Percentiles rank a stretch among this genome's conserved stretches.
These are phyloP conservation scores for Isoperla grammatica DNA, from an alignment of 2,888 invertebrate species.

Conservation along the genomic window DNA sequence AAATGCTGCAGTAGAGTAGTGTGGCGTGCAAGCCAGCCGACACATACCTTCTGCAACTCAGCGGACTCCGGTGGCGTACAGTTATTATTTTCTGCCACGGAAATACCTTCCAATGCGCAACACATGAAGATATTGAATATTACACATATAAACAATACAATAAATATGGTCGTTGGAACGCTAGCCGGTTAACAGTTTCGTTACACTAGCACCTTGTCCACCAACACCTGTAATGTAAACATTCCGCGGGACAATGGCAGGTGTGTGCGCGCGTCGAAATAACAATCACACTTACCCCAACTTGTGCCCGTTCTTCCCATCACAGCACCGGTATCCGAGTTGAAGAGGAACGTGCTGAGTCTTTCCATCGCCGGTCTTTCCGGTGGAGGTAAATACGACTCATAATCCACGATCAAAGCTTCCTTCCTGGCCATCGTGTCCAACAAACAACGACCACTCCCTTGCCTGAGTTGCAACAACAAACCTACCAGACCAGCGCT, in stretches of 20 bases:
- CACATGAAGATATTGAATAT: not conserved
- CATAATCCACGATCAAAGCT: constrained; percentile 7
- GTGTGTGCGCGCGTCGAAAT: not conserved
- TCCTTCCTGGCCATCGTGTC: constrained; percentile 1
- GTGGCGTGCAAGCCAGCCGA: too few species aligned
- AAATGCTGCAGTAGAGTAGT: too few species aligned
- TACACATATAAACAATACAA: not conserved
- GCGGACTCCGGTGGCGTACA: too few species aligned
- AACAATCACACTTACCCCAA: constrained; percentile 46
- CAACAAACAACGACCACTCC: too few species aligned
- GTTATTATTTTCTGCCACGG: too few species aligned
- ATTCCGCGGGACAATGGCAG: not conserved
- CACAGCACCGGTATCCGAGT: constrained; percentile 46
- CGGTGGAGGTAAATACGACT: constrained; percentile 14
- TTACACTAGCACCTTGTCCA: not conserved
- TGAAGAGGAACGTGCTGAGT: constrained; percentile 42
- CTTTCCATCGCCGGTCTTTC: constrained; percentile 32
- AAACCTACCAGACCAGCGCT: too few species aligned
- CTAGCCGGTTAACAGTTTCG: not conserved
- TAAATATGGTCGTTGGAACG: not conserved
- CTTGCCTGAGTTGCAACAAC: too few species aligned
- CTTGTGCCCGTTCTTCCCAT: constrained; percentile 49
- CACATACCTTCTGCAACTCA: too few species aligned
- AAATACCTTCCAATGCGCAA: not conserved
- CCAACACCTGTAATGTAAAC: not conserved